Evolutionary conservation across 2,797 vertebrate species (phyloP).

Genomic region (Pempheris klunzingeri): DNA sequence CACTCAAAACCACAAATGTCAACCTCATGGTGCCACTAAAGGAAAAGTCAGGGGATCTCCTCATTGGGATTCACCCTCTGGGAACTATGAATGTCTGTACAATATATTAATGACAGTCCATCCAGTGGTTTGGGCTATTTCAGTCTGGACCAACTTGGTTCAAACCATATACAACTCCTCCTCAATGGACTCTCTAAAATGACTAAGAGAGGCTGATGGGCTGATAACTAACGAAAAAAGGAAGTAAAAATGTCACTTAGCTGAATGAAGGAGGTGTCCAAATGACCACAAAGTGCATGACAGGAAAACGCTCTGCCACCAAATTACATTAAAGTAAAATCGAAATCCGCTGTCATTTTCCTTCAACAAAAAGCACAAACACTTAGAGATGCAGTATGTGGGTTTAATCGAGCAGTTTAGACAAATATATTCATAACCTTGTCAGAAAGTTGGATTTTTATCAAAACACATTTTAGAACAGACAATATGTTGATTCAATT

Average conservation of each 20-base stretch:
- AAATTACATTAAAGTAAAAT: neutral
- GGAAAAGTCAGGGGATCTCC: neutral
- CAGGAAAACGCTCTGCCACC: neutral
- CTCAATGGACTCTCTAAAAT: neutral
- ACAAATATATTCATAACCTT: conserved; percentile 38
- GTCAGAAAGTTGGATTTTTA: conserved; percentile 33
- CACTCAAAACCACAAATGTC: neutral
- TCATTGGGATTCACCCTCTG: neutral
- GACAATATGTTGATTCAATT: conserved; percentile 42
- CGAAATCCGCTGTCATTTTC: neutral
- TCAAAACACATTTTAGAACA: conserved; percentile 24
- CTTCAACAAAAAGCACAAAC: neutral
- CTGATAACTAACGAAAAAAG: neutral
- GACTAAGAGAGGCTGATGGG: neutral
- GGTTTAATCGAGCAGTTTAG: conserved; percentile 13
- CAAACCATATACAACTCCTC: neutral
- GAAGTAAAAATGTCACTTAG: no score
- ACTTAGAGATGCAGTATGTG: conserved; percentile 7
- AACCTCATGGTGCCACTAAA: no score
- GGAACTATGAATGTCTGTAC: neutral
- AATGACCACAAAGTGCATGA: neutral
- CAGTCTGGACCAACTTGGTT: neutral
- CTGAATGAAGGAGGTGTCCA: no score
- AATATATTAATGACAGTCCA: neutral
- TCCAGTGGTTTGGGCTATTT: neutral